phyloP scores from a whole-genome alignment of 1,140 invertebrate species.

The Bombus pascuorum region DNA sequence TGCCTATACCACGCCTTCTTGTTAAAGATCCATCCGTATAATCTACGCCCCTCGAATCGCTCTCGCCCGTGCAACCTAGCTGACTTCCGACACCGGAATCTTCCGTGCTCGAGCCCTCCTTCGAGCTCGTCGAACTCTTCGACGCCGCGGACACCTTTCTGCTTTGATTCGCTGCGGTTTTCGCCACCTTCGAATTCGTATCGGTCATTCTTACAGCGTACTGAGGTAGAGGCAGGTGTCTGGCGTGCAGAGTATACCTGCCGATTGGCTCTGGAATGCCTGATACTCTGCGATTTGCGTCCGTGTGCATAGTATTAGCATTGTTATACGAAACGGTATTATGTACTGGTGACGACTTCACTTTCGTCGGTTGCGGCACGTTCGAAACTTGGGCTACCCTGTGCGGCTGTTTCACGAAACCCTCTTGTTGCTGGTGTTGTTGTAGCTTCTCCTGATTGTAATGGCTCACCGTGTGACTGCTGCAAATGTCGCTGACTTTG shows the following conservation, averaged over 20 bases:
- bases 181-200: slow-evolving; percentile 85
- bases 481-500: slow-evolving; percentile 80
- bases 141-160: slow-evolving; percentile 78
- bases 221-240: slow-evolving; percentile 88
- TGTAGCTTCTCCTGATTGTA: slow-evolving; percentile 73
- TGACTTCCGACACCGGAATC: slow-evolving; percentile 87
- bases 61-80: slow-evolving; percentile 74
- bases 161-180: slow-evolving; percentile 87
- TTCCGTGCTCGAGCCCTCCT: slow-evolving; percentile 83
- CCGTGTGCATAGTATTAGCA: not conserved
- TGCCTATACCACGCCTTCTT: slow-evolving; percentile 77
- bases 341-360: slow-evolving; percentile 68
- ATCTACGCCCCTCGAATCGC: slow-evolving; percentile 69
- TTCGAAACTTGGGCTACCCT: slow-evolving; percentile 44
- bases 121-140: slow-evolving; percentile 76
- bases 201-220: slow-evolving; percentile 86
- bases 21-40: slow-evolving; percentile 70
- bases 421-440: slow-evolving; percentile 57
- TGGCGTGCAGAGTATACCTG: slow-evolving; percentile 89
- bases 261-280: slow-evolving; percentile 73
- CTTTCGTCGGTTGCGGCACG: slow-evolving; percentile 52
- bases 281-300: slow-evolving; percentile 60
- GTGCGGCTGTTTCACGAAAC: slow-evolving; percentile 44
- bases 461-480: slow-evolving; percentile 70
- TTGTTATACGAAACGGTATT: slow-evolving; percentile 55